Conservation (phyloP, 2,888 invertebrate genomes). For the Metallyticus violacea region DNA sequence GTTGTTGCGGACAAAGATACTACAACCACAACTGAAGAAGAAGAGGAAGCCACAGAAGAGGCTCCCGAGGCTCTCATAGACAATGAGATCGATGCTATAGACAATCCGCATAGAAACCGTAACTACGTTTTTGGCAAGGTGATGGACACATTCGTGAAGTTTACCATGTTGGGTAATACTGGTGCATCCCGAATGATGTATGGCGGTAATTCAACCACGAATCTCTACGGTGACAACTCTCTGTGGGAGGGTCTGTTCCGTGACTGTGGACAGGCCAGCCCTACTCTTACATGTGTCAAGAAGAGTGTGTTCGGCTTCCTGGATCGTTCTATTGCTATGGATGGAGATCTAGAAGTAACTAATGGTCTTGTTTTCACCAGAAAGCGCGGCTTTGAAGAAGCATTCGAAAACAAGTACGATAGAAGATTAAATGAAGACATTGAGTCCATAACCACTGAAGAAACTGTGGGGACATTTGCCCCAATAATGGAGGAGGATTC, state of each 20-base stretch:
- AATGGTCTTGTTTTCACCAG: slow-evolving; percentile 57
- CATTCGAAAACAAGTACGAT: slow-evolving; percentile 50
- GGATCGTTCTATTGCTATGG: slow-evolving; percentile 60
- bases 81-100: slow-evolving; percentile 7
- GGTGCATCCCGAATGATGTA: neutral
- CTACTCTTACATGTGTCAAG: slow-evolving; percentile 71
- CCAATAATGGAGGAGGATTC: neutral
- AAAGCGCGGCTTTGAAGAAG: slow-evolving; percentile 59
- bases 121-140: neutral
- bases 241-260: slow-evolving; percentile 72
- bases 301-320: slow-evolving; percentile 73
- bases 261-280: slow-evolving; percentile 60
- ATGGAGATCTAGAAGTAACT: slow-evolving; percentile 64
- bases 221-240: slow-evolving; percentile 53
- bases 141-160: neutral
- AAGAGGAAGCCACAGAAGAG: neutral
- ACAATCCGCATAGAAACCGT: neutral
- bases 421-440: slow-evolving; percentile 14
- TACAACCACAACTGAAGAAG: neutral
- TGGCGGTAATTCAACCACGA: neutral
- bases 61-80: neutral
- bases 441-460: neutral
- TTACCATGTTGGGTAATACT: neutral
- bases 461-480: neutral
- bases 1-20: neutral